A percentile compares a stretch with the other conserved stretches of the same genome.
These are phyloP conservation scores for Chironomus tepperi DNA, from an alignment of 1,140 invertebrate species.

Conservation along the genomic window DNA sequence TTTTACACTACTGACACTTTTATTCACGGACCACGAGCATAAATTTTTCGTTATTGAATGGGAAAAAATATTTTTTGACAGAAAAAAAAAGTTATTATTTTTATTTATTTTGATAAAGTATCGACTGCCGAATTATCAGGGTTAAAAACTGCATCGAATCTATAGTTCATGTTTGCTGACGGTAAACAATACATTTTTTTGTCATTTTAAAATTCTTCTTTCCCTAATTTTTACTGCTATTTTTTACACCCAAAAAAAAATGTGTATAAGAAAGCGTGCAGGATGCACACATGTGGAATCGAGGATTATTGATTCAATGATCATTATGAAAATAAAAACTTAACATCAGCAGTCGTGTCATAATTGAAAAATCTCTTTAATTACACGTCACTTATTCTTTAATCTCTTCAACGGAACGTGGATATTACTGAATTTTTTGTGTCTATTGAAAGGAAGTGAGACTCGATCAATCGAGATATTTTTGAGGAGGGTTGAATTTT, in stretches of 20 bases:
- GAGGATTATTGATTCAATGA: constrained; percentile 1
- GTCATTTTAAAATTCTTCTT: background rate
- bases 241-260: constrained; percentile 15
- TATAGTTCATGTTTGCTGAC: background rate
- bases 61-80: background rate
- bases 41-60: background rate
- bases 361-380: constrained; percentile 24
- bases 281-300: background rate
- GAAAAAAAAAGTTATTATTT: background rate
- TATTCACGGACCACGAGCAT: background rate
- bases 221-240: constrained; percentile 9
- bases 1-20: background rate
- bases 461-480: background rate
- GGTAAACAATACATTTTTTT: background rate
- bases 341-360: background rate
- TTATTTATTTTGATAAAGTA: background rate
- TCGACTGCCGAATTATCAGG: background rate
- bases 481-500: background rate
- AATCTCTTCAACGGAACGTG: background rate
- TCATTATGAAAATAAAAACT: background rate
- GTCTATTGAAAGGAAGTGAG: background rate
- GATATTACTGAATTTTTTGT: background rate
- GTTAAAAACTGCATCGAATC: constrained; percentile 15
- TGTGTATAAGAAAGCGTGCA: background rate
- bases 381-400: constrained; percentile 19